These are phyloP conservation scores for Peromyscus nudipes DNA, from an alignment of 2,797 vertebrate species.

Conservation along the genomic window DNA sequence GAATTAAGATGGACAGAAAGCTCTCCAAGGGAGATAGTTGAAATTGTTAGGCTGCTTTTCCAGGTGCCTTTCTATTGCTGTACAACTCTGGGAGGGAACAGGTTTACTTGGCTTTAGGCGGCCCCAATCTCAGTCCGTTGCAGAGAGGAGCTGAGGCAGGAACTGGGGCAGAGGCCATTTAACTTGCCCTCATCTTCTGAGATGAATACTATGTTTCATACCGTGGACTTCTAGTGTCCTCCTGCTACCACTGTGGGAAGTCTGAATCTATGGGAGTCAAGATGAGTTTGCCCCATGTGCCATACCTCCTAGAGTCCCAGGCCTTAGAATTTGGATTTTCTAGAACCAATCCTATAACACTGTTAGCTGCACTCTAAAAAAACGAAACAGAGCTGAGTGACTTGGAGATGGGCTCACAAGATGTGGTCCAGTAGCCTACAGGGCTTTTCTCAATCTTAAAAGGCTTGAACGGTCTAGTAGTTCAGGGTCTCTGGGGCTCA, in stretches of 20 bases:
- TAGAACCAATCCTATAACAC: not conserved
- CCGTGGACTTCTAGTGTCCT: not conserved
- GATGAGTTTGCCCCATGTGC: not conserved
- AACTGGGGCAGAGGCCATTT: not conserved
- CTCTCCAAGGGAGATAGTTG: not conserved
- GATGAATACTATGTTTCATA: not conserved
- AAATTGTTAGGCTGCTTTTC: not conserved
- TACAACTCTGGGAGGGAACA: not conserved
- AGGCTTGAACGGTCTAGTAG: rapidly evolving
- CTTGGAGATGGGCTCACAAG: no score
- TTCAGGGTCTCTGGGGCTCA: not conserved
- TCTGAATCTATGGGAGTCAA: not conserved
- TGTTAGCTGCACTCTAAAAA: no score
- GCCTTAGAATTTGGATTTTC: not conserved
- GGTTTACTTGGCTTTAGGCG: not conserved
- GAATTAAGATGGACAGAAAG: not conserved
- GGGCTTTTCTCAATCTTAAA: not conserved
- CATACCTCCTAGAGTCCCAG: not conserved
- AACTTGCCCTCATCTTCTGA: not conserved
- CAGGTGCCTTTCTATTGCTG: not conserved
- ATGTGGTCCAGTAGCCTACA: not conserved
- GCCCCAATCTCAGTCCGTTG: not conserved
- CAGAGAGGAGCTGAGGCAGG: not conserved
- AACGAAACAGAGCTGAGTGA: not conserved
- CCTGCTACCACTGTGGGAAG: not conserved